Base-by-base conservation (phyloP, 2,888 invertebrate genomes). In the Mythimna loreyi region DNA sequence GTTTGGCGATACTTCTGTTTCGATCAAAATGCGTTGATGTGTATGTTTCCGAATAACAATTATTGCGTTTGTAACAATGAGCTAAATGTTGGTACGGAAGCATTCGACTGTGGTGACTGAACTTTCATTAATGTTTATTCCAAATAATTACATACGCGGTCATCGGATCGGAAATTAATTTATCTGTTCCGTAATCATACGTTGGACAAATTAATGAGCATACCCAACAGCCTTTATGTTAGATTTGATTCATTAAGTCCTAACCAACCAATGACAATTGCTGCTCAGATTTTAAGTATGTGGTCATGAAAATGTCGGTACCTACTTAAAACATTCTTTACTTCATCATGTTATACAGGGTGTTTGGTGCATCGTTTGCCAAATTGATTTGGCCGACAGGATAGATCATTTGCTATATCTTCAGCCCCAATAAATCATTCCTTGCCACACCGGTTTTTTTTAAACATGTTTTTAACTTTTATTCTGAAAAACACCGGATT, bases 61-160 rank as follows among this genome's bases (percentile, higher is more conserved):
- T 1, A 4, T 25, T 62, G 21, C 5, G 62, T 33, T 33, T 16
- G 43, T 60, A 30, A 40, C 11, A 36, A 28, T 56, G 70, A 72
- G 43, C 21, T 63, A 6, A 16, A 28, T n/a, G 21, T 55, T 71
- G 43, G 21, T 49, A 6, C 19, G 13, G 8, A n/a, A 6, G 33
- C 49, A 50, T 50, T 49, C 49, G n/a, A 28, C 19, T 21, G 21
- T 49, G 47, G n/a, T 5, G 49, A 16, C 23, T 45, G 49, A 45
- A 45, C n/a, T 25, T 72, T 66, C 33, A 66, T 43, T 53, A 43
- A 43, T 43, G 58, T 33, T 53, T 59, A 36, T 65, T 47, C 47
- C 66, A 73, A 72, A 72, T 72, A 65, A 72, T 72, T 72, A 58
- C 55, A 43, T 6, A 63, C 28, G 72, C 40, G 30, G 19, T 33